phyloP scores from a whole-genome alignment of 1,140 invertebrate genomes.

The Bombus difficillimus region DNA sequence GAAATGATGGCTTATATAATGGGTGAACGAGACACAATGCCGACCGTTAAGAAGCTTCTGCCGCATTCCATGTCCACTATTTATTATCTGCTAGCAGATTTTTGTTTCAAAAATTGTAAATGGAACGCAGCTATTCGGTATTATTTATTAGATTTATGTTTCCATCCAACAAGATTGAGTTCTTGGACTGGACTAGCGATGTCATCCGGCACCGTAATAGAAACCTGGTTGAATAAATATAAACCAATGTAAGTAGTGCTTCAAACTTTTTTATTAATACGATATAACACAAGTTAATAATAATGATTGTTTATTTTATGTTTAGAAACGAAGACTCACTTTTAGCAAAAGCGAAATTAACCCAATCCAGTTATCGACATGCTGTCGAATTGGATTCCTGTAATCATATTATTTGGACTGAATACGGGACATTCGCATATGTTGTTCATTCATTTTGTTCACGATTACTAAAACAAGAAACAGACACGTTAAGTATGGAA shows the following conservation, averaged over 20 bases:
- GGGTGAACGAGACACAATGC: constrained; percentile 83
- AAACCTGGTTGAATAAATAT: constrained; percentile 91
- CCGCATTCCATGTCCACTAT: constrained; percentile 87
- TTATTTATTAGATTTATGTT: constrained; percentile 92
- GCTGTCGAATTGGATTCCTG: constrained; percentile 88
- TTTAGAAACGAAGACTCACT: constrained; percentile 87
- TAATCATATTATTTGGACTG: constrained; percentile 92
- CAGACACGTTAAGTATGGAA: constrained; percentile 90
- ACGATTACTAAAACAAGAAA: constrained; percentile 90
- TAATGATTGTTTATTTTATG: constrained; percentile 36
- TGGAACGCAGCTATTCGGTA: constrained; percentile 90
- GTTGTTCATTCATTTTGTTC: constrained; percentile 94
- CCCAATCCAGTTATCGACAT: constrained; percentile 90
- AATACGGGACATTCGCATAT: constrained; percentile 94
- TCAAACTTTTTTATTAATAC: constrained; percentile 33
- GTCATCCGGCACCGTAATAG: constrained; percentile 90
- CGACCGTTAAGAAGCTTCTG: constrained; percentile 78
- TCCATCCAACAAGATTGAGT: constrained; percentile 91
- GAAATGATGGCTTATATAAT: constrained; percentile 88
- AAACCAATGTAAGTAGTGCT: constrained; percentile 81
- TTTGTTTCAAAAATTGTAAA: constrained; percentile 95
- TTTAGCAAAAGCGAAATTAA: constrained; percentile 87
- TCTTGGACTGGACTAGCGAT: constrained; percentile 96
- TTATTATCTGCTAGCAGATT: constrained; percentile 95
- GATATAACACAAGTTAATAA: neutral